A percentile compares a stretch with the other conserved stretches of the same genome.
These are phyloP conservation scores for Argyresthia goedartella DNA, from an alignment of 2,888 invertebrate species.

Conservation along the genomic window DNA sequence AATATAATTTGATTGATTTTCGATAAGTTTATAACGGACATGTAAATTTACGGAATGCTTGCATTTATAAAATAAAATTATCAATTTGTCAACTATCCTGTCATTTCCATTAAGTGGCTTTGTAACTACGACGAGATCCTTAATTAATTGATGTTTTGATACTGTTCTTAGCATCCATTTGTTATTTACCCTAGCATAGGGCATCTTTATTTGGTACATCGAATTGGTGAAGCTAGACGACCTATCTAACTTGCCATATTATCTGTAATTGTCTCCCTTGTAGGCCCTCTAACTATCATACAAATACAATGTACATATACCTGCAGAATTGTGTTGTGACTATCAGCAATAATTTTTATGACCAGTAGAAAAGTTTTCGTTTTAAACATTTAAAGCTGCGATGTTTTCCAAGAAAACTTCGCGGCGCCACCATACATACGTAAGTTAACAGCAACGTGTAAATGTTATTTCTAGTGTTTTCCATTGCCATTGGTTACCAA, in stretches of 20 bases:
- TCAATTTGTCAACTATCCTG: slow-evolving; percentile 25
- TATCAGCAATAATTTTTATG: slow-evolving; percentile 46
- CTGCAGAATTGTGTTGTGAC: slow-evolving; percentile 36
- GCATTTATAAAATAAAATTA: slow-evolving; percentile 2
- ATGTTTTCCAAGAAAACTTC: slow-evolving; percentile 45
- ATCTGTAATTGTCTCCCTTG: slow-evolving; percentile 4
- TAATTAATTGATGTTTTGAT: no score
- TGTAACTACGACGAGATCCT: not conserved
- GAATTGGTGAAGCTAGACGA: slow-evolving; percentile 20
- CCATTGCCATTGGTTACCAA: slow-evolving; percentile 69
- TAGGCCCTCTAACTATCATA: slow-evolving; percentile 1
- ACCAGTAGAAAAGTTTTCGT: slow-evolving; percentile 3
- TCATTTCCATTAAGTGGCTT: slow-evolving; percentile 36
- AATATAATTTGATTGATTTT: no score
- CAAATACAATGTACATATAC: slow-evolving; percentile 1
- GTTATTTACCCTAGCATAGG: no score
- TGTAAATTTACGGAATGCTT: not conserved
- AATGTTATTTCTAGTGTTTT: slow-evolving; percentile 54
- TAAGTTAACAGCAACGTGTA: slow-evolving; percentile 46
- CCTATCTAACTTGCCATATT: slow-evolving; percentile 20
- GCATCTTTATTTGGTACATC: not conserved
- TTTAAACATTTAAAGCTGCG: slow-evolving; percentile 24
- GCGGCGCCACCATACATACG: slow-evolving; percentile 55
- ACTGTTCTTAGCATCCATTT: no score
- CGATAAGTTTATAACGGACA: no score